Evolutionary conservation across 2,113 vertebrate species (phyloP).

Genomic region (Otolemur garnettii): DNA sequence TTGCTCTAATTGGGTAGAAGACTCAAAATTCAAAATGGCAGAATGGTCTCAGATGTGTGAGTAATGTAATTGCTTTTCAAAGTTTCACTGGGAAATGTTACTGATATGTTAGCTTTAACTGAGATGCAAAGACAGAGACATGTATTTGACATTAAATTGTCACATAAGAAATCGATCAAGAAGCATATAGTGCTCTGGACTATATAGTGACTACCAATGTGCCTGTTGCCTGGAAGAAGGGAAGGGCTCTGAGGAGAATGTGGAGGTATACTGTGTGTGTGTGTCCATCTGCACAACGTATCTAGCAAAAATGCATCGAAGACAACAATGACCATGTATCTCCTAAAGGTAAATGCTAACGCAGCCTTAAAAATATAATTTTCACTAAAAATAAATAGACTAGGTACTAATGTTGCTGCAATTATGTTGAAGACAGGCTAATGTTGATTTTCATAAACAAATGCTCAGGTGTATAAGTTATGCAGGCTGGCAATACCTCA

Average conservation of each 20-base stretch:
- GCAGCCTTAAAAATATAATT: not conserved
- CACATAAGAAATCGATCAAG: not conserved
- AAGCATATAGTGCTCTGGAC: not conserved
- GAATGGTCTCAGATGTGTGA: not conserved
- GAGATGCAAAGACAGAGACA: not conserved
- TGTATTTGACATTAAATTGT: not conserved
- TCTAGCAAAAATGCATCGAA: not conserved
- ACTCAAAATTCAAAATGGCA: conserved; percentile 37
- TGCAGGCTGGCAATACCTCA: not conserved
- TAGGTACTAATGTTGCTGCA: not conserved
- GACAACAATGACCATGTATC: not conserved
- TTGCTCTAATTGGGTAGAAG: not conserved
- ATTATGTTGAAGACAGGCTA: not conserved
- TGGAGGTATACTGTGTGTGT: not conserved
- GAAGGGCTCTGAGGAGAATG: not conserved
- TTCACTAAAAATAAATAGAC: conserved; percentile 43
- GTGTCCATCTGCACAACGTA: not conserved
- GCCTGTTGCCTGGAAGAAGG: not conserved
- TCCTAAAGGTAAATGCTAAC: not conserved
- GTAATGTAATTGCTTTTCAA: conserved; percentile 32
- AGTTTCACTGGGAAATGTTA: conserved; percentile 13
- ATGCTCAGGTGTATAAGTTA: not conserved
- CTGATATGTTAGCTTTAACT: conserved; percentile 13
- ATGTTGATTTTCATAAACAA: conserved; percentile 49
- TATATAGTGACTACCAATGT: not conserved